Base-by-base conservation (phyloP, 2,888 invertebrate genomes). In the Nematopogon swammerdamellus region DNA sequence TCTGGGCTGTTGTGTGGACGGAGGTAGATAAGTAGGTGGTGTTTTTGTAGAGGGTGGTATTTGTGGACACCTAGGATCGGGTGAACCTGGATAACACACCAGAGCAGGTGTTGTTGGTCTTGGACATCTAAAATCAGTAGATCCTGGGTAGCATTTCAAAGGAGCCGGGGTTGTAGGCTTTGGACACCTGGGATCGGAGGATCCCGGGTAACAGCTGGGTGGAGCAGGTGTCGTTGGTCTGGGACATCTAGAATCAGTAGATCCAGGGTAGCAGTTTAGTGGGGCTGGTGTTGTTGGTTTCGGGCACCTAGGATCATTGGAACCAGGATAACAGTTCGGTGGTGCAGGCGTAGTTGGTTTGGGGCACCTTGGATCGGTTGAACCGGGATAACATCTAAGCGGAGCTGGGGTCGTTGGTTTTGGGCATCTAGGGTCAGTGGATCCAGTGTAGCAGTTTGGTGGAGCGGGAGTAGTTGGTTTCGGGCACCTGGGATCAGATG, bases 401-500 rank as follows among this genome's bases (percentile, higher is more conserved):
- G 52, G 53, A 18, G 51, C 16, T 29, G 54, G 50, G 18, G 56
- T 50, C 6, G 57, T 51, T 20, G 58, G 56, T 46, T 61, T 57
- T 43, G 64, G 65, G 54, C 66, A 67, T n/a, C 67, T 59, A 0
- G 69, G 67, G 55, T 75, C 72, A 19, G 57, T 58, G 11, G 64
- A 61, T 17, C 62, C 64, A 18, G 60, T 59, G 50, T 54, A 56
- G 19, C 57, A 56, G 16, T 49, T 46, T 30, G 52, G 52, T 16
- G 48, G 55, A 5, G 56, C 47, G 44, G 57, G 50, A 46, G 57
- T 52, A 43, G 59, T 52, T 16, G 57, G 55, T 51, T 51, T 47
- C 1, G 58, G 60, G 50, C 64, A 65, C 11, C 10, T 11, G 36
- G 10, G n/a, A n/a, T n/a, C n/a, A n/a, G n/a, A n/a, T n/a, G n/a